These are phyloP conservation scores for Aegithalos caudatus DNA, from an alignment of 2,113 vertebrate genomes.

Conservation along the genomic window DNA sequence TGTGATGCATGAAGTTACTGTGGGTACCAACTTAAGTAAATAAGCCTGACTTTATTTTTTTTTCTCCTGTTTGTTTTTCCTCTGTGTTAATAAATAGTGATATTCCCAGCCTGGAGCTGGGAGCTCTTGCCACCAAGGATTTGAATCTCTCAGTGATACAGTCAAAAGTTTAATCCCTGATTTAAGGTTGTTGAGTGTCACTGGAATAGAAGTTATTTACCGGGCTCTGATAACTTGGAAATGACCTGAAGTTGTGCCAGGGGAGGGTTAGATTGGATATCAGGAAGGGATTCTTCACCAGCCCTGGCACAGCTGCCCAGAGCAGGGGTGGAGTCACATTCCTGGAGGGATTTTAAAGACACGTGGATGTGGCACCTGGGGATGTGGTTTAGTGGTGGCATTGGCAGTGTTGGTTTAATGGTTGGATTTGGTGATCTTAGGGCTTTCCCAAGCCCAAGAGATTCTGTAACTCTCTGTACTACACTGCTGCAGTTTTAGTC, in stretches of 20 bases:
- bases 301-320: not conserved
- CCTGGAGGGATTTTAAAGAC: not conserved
- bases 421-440: not conserved
- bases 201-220: constrained; percentile 2
- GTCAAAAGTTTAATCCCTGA: constrained; percentile 10
- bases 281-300: not conserved
- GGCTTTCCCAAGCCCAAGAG: not conserved
- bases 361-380: not conserved
- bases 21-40: not conserved
- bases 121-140: not conserved
- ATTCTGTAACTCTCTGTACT: not conserved
- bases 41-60: not conserved
- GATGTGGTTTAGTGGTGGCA: not conserved
- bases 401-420: not conserved
- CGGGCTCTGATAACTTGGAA: not conserved
- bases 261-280: not conserved
- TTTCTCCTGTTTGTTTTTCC: not conserved
- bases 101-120: not conserved
- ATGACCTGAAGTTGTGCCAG: not conserved
- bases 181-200: not conserved
- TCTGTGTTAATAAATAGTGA: not conserved
- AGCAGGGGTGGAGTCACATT: not conserved
- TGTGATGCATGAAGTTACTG: not conserved
- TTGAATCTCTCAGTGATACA: not conserved
- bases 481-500: not conserved